Conservation (phyloP, 2,797 vertebrate genomes). For the Oophaga sylvatica region DNA sequence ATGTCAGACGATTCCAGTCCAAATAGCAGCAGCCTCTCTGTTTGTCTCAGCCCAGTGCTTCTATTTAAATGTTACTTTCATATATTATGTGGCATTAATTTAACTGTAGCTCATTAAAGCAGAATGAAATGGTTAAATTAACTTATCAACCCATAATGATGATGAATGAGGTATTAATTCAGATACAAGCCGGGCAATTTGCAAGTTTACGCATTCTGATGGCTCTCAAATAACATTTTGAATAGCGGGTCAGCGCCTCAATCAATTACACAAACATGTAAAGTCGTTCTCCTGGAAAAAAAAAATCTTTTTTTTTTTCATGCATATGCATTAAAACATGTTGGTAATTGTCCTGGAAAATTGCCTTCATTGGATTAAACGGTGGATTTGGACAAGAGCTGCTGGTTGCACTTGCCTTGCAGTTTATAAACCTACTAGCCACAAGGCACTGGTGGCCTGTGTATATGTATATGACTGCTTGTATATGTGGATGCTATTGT, state of each 20-base stretch:
- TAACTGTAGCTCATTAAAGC: constrained; percentile 99
- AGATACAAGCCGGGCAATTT: constrained; percentile 99
- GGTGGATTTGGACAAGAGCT: constrained; percentile 81
- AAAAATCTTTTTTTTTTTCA: constrained; percentile 96
- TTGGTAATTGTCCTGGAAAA: constrained; percentile 99
- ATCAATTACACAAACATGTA: constrained; percentile 97
- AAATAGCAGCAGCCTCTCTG: constrained; percentile 92
- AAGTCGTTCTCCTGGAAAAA: constrained; percentile 90
- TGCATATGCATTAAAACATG: constrained; percentile 99
- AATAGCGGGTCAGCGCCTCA: constrained; percentile 99
- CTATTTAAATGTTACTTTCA: constrained; percentile 99
- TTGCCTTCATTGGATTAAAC: constrained; percentile 97
- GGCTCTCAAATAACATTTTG: constrained; percentile 99
- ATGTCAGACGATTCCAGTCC: constrained; percentile 92
- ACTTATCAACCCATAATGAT: constrained; percentile 99
- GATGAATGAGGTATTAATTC: constrained; percentile 99
- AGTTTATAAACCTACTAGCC: constrained; percentile 75
- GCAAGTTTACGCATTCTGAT: constrained; percentile 99
- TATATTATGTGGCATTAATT: constrained; percentile 99
- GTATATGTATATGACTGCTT: neutral
- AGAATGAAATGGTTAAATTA: constrained; percentile 99
- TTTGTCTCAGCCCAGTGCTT: constrained; percentile 99
- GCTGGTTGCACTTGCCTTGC: constrained; percentile 75
- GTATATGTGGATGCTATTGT: neutral
- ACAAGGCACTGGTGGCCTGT: constrained; percentile 9